Base-by-base conservation (phyloP, 2,797 vertebrate species). In the Discoglossus pictus region DNA sequence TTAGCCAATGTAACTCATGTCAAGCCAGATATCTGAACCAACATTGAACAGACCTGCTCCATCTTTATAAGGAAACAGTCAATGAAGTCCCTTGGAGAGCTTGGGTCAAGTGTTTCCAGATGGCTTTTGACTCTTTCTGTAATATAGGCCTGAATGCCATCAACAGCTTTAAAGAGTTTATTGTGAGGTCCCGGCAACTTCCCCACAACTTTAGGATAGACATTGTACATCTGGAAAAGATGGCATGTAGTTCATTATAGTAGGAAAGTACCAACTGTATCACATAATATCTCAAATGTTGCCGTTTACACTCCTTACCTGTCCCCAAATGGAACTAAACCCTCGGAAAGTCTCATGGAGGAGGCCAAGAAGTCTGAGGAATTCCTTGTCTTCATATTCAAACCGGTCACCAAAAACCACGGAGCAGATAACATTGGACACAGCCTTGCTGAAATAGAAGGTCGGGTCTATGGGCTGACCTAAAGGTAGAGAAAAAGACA, bases 351-450 rank as follows among this genome's bases (percentile, higher is more conserved):
- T 0, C 0, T 68, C 52, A 47, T 72, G 13, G 1, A 89, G 42
- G 20, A 77, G 70, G 4, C 55, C 23, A 2, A 89, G 76, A 18
- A 90, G 71, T 0, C 6, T 10, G 11, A 84, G 60, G 24, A 89
- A 90, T 18, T 75, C 53, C 24, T 71, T 64, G 59, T 90, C 84
- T 5, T 87, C 73, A 24, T 87, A 85, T 1, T 47, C 55, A 70
- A 92, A 92, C 50, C 85, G 81, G 20, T 87, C 52, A 1, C 88
- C 79, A 11, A 88, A 92, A 50, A 89, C 87, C 68, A 92, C 38
- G 9, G 84, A 84, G 60, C 86, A 88, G 65, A 91, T 84, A 5
- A 90, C 82, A 1, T 90, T 91, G 46, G 87, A 89, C 25, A 83
- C 79, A 0, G 84, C 73, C 60, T 73, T 46, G 47, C 82, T 76